Evolutionary conservation across 2,888 invertebrate genomes (phyloP).

Genomic region (Villa cingulata): DNA sequence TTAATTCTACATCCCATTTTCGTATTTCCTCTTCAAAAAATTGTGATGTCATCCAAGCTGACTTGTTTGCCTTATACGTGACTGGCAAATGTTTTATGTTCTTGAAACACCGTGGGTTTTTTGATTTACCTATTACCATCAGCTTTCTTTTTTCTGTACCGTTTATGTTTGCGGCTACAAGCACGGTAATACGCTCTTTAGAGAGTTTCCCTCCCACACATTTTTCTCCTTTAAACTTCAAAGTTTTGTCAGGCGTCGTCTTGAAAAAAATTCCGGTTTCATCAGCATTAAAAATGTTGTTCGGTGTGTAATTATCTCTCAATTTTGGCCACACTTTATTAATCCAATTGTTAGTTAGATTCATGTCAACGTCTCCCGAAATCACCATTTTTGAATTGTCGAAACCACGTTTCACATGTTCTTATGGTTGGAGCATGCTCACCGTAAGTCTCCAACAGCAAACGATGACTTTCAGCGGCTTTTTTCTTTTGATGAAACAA

Average conservation of each 20-base stretch:
- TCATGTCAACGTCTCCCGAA: too few relatives aligned
- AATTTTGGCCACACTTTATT: too few relatives aligned
- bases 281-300: constrained; percentile 1
- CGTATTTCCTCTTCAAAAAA: background rate
- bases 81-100: background rate
- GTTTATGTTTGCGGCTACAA: background rate
- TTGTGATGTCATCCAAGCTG: background rate
- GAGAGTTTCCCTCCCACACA: constrained; percentile 1
- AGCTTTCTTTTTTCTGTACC: background rate
- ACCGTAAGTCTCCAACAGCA: too few relatives aligned
- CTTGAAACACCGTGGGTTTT: constrained; percentile 1
- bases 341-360: too few relatives aligned
- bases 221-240: background rate
- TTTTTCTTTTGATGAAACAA: too few relatives aligned
- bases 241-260: background rate
- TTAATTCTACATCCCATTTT: background rate
- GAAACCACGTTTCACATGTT: too few relatives aligned
- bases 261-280: background rate
- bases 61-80: background rate
- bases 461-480: too few relatives aligned
- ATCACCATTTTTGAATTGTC: too few relatives aligned
- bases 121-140: background rate
- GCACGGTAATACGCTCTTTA: background rate
- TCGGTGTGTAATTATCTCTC: too few relatives aligned
- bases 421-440: too few relatives aligned